A percentile compares a stretch with the other conserved stretches of the same genome.
Conservation (phyloP, 2,797 vertebrate species). For the Amniataba percoides region DNA sequence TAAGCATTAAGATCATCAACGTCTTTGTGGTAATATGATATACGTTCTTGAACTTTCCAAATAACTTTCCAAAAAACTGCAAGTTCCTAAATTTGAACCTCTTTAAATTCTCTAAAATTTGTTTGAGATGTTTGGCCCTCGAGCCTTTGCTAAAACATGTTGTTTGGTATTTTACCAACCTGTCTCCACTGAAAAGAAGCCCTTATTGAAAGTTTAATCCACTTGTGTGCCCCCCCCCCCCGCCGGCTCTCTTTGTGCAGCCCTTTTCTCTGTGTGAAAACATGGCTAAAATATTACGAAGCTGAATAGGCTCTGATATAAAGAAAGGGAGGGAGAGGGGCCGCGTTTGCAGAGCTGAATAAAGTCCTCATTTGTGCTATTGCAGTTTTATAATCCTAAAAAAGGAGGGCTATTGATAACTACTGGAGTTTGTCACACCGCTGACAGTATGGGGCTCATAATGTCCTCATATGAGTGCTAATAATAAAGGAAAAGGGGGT, state of each 20-base stretch:
- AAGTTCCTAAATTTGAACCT: constrained; percentile 9
- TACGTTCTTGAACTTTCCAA: neutral
- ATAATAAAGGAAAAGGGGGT: constrained; percentile 25
- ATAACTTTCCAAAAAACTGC: neutral
- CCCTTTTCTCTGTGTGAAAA: constrained; percentile 27
- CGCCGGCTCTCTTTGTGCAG: constrained; percentile 19
- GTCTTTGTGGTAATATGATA: no score
- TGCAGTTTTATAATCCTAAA: constrained; percentile 29
- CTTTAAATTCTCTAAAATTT: constrained; percentile 13
- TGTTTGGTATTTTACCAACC: constrained; percentile 20
- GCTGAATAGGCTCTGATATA: constrained; percentile 16
- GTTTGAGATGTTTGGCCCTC: constrained; percentile 44
- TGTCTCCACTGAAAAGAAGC: constrained; percentile 32
- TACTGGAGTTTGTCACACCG: constrained; percentile 12
- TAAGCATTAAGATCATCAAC: neutral
- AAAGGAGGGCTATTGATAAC: constrained; percentile 43
- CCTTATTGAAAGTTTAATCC: constrained; percentile 45
- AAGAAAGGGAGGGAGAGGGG: neutral
- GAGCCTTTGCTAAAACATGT: constrained; percentile 17
- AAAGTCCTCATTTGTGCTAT: constrained; percentile 16
- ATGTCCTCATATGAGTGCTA: constrained; percentile 25
- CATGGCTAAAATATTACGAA: constrained; percentile 35
- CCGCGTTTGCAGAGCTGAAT: constrained; percentile 21
- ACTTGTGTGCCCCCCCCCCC: constrained; percentile 33
- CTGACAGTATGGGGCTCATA: constrained; percentile 20